Evolutionary conservation across 1,140 invertebrate species (phyloP).

Genomic region (Drosophila athabasca): DNA sequence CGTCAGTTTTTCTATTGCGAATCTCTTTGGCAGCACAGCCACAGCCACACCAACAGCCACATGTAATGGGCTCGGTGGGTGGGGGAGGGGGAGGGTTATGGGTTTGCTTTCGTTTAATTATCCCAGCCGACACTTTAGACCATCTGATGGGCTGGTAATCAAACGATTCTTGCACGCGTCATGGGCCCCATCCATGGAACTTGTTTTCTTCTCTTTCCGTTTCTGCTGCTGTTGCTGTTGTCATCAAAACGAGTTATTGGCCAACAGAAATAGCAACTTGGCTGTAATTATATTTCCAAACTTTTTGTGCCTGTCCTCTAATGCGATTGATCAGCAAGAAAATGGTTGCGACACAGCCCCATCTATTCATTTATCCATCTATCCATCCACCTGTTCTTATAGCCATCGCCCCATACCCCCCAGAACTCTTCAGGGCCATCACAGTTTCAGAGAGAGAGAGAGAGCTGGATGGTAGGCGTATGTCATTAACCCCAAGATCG

Average conservation of each 20-base stretch:
- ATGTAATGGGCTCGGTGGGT: not conserved
- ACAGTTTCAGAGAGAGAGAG: not conserved
- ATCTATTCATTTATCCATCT: not conserved
- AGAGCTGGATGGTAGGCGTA: not conserved
- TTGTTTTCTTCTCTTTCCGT: slow-evolving; percentile 13
- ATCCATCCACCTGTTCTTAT: not conserved
- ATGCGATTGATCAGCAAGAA: slow-evolving; percentile 38
- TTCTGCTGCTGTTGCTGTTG: slow-evolving; percentile 16
- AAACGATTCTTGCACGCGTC: slow-evolving; percentile 22
- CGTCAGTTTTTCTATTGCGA: slow-evolving; percentile 52
- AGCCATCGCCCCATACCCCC: too few species aligned
- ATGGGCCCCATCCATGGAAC: slow-evolving; percentile 13
- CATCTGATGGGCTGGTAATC: slow-evolving; percentile 4
- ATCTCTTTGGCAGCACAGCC: not conserved
- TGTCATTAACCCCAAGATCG: slow-evolving; percentile 23
- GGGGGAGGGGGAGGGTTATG: not conserved
- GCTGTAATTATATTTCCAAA: slow-evolving; percentile 43
- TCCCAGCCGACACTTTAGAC: not conserved
- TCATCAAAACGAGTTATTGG: slow-evolving; percentile 47
- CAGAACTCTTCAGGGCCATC: slow-evolving; percentile 16
- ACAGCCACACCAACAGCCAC: not conserved
- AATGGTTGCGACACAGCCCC: slow-evolving; percentile 18
- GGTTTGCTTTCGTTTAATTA: not conserved
- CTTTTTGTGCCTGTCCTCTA: slow-evolving; percentile 9
- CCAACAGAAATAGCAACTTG: slow-evolving; percentile 22